Conservation (phyloP, 2,113 vertebrate genomes). For the Anolis sagrei region DNA sequence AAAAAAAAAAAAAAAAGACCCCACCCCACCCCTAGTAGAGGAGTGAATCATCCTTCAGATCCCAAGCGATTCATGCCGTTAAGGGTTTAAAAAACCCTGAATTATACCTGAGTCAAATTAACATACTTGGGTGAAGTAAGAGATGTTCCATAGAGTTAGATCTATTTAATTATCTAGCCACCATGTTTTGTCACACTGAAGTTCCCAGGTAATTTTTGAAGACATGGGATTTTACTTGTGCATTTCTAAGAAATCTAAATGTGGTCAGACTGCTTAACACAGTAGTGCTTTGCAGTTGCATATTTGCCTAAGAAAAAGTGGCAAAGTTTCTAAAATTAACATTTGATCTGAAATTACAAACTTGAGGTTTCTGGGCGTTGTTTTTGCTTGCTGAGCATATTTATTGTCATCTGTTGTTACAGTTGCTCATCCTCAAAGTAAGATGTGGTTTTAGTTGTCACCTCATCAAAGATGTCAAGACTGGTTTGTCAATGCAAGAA, state of each 20-base stretch:
- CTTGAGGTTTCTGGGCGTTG: not conserved
- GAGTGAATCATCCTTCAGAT: not conserved
- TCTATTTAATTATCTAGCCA: not conserved
- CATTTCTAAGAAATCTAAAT: not conserved
- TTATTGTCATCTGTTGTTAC: not conserved
- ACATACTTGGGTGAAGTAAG: not conserved
- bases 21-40: not conserved
- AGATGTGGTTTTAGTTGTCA: not conserved
- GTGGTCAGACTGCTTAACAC: not conserved
- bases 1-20: too few relatives aligned
- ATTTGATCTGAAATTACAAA: not conserved
- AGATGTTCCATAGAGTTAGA: not conserved
- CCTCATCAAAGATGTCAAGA: not conserved
- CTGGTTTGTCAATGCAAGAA: not conserved
- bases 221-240: not conserved
- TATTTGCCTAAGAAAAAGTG: not conserved
- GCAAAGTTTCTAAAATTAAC: not conserved
- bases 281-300: not conserved
- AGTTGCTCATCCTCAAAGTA: not conserved
- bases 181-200: not conserved
- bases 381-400: not conserved
- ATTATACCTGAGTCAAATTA: not conserved
- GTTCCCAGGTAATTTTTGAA: not conserved
- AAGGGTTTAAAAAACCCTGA: not conserved
- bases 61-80: not conserved